Evolutionary conservation across 2,797 vertebrate species (phyloP).

Genomic region (Melanotaenia boesemani): DNA sequence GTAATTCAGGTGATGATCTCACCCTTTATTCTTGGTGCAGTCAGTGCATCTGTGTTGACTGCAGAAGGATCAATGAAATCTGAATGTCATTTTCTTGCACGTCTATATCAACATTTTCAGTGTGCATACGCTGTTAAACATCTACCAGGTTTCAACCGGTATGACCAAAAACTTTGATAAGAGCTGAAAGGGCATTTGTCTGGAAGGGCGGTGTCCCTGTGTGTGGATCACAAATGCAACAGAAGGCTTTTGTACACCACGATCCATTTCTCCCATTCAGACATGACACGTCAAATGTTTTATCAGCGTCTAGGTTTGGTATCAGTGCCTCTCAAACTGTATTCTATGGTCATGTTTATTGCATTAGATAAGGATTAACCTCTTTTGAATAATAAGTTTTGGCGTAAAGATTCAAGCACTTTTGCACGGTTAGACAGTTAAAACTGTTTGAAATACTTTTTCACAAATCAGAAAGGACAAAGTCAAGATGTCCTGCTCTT

Average conservation of each 20-base stretch:
- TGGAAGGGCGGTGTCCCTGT: conserved; percentile 14
- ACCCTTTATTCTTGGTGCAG: background rate
- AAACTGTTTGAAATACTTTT: background rate
- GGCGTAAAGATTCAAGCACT: background rate
- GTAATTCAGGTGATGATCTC: background rate
- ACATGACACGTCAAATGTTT: background rate
- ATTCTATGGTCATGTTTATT: background rate
- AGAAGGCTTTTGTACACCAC: conserved; percentile 12
- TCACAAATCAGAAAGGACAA: conserved; percentile 31
- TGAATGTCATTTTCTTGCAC: background rate
- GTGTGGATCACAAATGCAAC: conserved; percentile 10
- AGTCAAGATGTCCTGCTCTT: conserved; percentile 43
- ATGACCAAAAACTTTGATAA: conserved; percentile 51
- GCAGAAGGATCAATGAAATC: background rate
- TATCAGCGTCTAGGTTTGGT: background rate
- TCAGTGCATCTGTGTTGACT: background rate
- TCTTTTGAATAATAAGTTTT: background rate
- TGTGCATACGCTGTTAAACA: conserved; percentile 41
- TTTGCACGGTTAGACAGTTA: background rate
- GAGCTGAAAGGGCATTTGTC: conserved; percentile 48
- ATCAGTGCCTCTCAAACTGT: background rate
- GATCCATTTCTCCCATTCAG: background rate
- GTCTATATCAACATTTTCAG: background rate
- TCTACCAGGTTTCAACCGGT: conserved; percentile 53
- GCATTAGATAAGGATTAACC: background rate